These are phyloP conservation scores for Sebastes trivittatus DNA, from an alignment of 2,797 vertebrate species.

Conservation along the genomic window DNA sequence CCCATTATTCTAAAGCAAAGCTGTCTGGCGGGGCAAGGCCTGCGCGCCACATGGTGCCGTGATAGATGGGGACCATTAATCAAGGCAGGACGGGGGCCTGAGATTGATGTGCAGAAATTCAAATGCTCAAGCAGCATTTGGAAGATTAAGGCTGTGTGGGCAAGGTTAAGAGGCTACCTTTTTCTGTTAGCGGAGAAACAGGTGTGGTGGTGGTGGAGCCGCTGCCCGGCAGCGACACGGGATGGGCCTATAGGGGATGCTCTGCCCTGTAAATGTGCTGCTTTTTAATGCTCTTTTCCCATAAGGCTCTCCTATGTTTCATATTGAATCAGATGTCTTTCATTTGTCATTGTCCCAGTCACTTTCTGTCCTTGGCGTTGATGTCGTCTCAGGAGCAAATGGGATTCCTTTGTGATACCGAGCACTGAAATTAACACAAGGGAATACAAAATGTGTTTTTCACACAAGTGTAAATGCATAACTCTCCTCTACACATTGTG, in stretches of 20 bases:
- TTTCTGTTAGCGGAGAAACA: constrained; percentile 46
- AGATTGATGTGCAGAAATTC: constrained; percentile 86
- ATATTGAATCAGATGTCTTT: constrained; percentile 50
- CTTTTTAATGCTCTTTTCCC: constrained; percentile 40
- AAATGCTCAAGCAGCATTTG: constrained; percentile 85
- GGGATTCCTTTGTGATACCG: constrained; percentile 1
- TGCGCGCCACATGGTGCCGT: constrained; percentile 72
- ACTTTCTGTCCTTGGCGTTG: constrained; percentile 26
- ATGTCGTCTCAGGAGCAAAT: constrained; percentile 28
- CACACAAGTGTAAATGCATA: neutral
- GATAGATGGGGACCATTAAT: constrained; percentile 86
- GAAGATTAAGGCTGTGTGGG: constrained; percentile 81
- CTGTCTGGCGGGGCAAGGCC: constrained; percentile 78
- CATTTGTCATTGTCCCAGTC: constrained; percentile 64
- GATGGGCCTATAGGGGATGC: constrained; percentile 5
- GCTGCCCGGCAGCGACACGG: constrained; percentile 14
- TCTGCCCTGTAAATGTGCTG: constrained; percentile 23
- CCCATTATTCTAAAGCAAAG: constrained; percentile 86
- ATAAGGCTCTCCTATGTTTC: constrained; percentile 12
- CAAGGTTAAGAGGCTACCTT: constrained; percentile 75
- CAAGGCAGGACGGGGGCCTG: constrained; percentile 71
- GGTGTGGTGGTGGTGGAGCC: constrained; percentile 29
- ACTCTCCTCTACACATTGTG: neutral
- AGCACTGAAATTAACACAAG: constrained; percentile 10
- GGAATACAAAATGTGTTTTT: neutral